Percentiles rank a stretch among this genome's conserved stretches.
Conservation (phyloP, 2,113 vertebrate genomes). For the Eidolon helvum region DNA sequence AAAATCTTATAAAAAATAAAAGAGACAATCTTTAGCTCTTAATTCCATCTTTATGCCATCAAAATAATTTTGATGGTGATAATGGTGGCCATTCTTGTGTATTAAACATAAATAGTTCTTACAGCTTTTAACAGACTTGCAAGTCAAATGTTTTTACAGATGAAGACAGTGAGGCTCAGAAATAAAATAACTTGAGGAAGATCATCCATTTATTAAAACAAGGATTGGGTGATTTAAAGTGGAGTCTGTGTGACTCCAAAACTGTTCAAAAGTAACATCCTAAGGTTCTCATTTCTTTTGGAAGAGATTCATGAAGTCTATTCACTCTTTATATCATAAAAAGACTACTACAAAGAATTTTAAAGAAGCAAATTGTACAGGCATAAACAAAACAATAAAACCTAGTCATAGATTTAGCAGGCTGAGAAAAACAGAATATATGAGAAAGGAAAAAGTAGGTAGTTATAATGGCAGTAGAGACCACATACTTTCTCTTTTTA, state of each 20-base stretch:
- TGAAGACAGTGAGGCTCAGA: not conserved
- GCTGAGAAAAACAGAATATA: not conserved
- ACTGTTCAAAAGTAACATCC: not conserved
- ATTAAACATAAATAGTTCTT: not conserved
- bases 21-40: not conserved
- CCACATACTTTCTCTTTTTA: not conserved
- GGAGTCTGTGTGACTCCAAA: not conserved
- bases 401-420: not conserved
- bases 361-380: not conserved
- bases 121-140: not conserved
- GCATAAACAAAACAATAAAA: not conserved
- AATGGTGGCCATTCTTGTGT: not conserved
- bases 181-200: conserved; percentile 18
- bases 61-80: not conserved
- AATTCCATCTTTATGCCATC: not conserved
- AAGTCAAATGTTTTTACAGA: not conserved
- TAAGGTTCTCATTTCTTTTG: not conserved
- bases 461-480: not conserved
- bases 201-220: not conserved
- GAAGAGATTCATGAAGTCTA: not conserved
- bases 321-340: not conserved
- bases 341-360: not conserved
- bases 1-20: not conserved
- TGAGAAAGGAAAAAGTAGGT: not conserved
- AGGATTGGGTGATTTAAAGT: not conserved